These are phyloP conservation scores for Drosophila saltans DNA, from an alignment of 1,140 invertebrate species.

Conservation along the genomic window DNA sequence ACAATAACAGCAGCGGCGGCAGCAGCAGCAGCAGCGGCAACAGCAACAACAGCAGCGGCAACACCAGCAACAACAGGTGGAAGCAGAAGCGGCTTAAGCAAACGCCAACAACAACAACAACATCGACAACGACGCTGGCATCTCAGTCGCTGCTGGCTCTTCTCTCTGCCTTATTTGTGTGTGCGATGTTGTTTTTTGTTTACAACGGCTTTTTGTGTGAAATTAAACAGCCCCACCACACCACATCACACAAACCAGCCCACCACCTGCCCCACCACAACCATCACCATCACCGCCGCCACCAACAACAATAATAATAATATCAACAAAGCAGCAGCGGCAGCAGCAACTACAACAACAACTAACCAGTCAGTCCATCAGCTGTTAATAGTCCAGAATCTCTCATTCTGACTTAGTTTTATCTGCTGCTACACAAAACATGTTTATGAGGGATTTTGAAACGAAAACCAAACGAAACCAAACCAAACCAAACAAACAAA, in stretches of 20 bases:
- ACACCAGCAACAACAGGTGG: slow-evolving; percentile 46
- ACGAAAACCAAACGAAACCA: slow-evolving; percentile 55
- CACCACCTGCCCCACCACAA: background rate
- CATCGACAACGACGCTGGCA: slow-evolving; percentile 5
- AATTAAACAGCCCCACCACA: slow-evolving; percentile 46
- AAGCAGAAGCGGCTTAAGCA: slow-evolving; percentile 32
- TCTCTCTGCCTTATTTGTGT: slow-evolving; percentile 35
- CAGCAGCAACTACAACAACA: slow-evolving; percentile 25
- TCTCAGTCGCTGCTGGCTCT: slow-evolving; percentile 33
- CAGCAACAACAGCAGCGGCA: slow-evolving; percentile 7
- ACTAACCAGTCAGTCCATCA: slow-evolving; percentile 57
- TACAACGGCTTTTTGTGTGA: slow-evolving; percentile 61
- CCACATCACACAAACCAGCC: background rate
- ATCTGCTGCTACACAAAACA: slow-evolving; percentile 58
- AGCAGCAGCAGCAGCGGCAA: slow-evolving; percentile 22
- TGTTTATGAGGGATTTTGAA: slow-evolving; percentile 75
- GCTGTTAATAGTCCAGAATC: slow-evolving; percentile 72
- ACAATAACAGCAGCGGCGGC: slow-evolving; percentile 24
- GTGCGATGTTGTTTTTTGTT: slow-evolving; percentile 50
- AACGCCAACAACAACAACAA: slow-evolving; percentile 27
- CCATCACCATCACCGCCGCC: background rate
- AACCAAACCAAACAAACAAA: slow-evolving; percentile 58
- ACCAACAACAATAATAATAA: slow-evolving; percentile 17
- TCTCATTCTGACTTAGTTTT: slow-evolving; percentile 47
- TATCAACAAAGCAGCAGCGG: slow-evolving; percentile 14